Conservation (phyloP, 2,888 invertebrate species). For the Linnaemya tessellans region DNA sequence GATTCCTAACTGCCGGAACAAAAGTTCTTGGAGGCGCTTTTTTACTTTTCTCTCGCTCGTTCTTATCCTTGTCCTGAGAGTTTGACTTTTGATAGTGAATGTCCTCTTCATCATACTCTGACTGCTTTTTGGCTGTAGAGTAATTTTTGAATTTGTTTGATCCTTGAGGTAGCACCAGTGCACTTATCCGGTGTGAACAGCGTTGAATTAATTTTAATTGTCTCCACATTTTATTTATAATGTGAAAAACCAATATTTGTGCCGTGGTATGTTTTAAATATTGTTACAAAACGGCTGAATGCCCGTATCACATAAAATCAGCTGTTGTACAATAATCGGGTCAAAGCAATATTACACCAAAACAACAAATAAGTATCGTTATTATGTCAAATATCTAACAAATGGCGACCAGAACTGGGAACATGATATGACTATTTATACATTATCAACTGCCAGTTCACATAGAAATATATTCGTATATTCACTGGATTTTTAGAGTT, state of each 20-base stretch:
- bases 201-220: constrained; percentile 31
- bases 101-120: constrained; percentile 4
- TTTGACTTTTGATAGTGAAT: not conserved
- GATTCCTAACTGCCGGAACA: constrained; percentile 79
- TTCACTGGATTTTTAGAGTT: too few species aligned
- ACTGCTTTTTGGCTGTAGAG: constrained; percentile 35
- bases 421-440: too few species aligned
- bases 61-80: not conserved
- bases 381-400: too few species aligned
- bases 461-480: too few species aligned
- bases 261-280: not conserved
- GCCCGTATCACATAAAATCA: too few species aligned
- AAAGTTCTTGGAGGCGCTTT: constrained; percentile 26
- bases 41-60: constrained; percentile 35
- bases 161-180: not conserved
- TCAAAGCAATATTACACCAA: too few species aligned
- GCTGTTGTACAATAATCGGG: too few species aligned
- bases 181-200: not conserved
- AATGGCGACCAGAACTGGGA: too few species aligned
- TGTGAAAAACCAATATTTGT: not conserved
- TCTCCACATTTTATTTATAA: constrained; percentile 45
- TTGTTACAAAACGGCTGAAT: not conserved
- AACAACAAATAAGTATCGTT: too few species aligned
- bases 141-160: constrained; percentile 12
- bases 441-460: too few species aligned